Evolutionary conservation across 2,888 invertebrate genomes (phyloP).

Genomic region (Adelognathus sp.): DNA sequence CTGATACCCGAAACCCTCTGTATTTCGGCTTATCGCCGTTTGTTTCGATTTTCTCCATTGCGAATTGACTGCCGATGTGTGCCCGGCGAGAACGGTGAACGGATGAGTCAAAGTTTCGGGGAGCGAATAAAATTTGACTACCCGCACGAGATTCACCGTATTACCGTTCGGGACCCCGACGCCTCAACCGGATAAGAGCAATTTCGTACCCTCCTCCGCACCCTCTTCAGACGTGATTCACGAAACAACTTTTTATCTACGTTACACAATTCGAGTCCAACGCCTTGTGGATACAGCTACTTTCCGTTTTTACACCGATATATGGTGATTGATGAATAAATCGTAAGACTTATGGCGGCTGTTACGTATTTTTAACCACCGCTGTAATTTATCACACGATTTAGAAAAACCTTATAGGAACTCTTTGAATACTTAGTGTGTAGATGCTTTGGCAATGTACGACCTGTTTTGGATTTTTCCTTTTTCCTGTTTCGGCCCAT

Average conservation of each 20-base stretch:
- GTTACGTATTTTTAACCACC: too few species aligned
- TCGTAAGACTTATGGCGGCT: not conserved
- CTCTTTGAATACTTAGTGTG: too few species aligned
- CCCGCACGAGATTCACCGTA: not conserved
- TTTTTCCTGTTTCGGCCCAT: too few species aligned
- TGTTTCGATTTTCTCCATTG: not conserved
- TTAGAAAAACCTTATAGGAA: too few species aligned
- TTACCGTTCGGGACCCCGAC: not conserved
- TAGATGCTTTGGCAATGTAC: too few species aligned
- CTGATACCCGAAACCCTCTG: not conserved
- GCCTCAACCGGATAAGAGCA: not conserved
- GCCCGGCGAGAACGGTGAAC: not conserved
- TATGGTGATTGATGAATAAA: not conserved
- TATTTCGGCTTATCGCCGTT: not conserved
- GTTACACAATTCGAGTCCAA: not conserved
- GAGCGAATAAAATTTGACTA: conserved; percentile 4
- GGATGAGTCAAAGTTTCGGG: not conserved
- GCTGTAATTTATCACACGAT: too few species aligned
- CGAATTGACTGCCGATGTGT: not conserved
- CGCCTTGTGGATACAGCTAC: not conserved
- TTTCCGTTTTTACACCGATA: not conserved
- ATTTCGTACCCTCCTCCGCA: not conserved
- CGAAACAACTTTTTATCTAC: conserved; percentile 3
- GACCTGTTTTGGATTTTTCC: too few species aligned
- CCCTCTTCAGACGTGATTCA: conserved; percentile 10